Evolutionary conservation across 2,113 vertebrate genomes (phyloP).

Genomic region (Macrotis lagotis): DNA sequence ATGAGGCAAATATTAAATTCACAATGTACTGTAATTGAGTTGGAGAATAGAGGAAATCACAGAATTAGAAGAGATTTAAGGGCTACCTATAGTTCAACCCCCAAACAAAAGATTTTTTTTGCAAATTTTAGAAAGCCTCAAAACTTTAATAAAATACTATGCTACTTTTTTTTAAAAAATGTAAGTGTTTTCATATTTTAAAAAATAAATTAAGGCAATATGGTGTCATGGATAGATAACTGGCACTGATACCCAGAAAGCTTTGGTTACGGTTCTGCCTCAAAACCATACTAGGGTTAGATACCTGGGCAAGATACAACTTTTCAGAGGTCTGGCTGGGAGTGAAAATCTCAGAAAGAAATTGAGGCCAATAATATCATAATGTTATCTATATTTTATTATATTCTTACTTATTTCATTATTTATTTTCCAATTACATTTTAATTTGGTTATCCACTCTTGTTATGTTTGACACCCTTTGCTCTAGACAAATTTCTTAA

Average conservation of each 20-base stretch:
- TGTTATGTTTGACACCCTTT: background rate
- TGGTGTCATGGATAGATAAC: background rate
- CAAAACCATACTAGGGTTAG: background rate
- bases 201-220: background rate
- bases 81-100: background rate
- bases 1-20: background rate
- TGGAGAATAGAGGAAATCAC: background rate
- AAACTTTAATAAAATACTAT: background rate
- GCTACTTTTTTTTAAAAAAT: background rate
- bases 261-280: background rate
- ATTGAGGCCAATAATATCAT: background rate
- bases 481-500: background rate
- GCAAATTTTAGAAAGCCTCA: background rate
- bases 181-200: background rate
- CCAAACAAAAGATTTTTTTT: background rate
- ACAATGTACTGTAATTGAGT: background rate
- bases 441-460: background rate
- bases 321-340: background rate
- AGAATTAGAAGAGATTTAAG: background rate
- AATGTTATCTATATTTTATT: background rate
- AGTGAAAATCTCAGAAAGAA: background rate
- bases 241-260: background rate
- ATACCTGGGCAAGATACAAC: background rate
- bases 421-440: too few relatives aligned
- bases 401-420: background rate